Conservation (phyloP, 2,888 invertebrate species). For the Leptopilina drosophilae region DNA sequence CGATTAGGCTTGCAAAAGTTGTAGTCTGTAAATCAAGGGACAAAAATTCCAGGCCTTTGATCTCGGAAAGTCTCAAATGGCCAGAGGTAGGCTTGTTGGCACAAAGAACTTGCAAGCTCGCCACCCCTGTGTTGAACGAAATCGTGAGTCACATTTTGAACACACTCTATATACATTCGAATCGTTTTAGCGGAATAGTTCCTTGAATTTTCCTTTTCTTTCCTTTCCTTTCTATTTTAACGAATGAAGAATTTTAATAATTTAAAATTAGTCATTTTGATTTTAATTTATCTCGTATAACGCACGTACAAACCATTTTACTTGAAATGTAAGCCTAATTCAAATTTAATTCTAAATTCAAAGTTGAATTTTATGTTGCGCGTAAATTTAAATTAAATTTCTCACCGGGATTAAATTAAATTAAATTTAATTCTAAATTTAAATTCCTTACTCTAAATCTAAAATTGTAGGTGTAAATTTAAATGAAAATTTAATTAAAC, state of each 20-base stretch:
- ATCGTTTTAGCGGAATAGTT: neutral
- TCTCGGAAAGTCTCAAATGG: conserved; percentile 62
- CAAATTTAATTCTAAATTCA: conserved; percentile 5
- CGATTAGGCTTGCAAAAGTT: conserved; percentile 32
- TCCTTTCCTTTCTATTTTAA: no score
- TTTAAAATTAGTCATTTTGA: neutral
- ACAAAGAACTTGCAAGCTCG: conserved; percentile 60
- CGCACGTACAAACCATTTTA: neutral
- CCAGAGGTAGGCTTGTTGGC: conserved; percentile 57
- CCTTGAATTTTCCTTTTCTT: conserved; percentile 7
- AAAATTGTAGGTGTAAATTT: neutral
- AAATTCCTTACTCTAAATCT: conserved; percentile 10
- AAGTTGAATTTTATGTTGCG: neutral
- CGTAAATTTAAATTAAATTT: conserved; percentile 14
- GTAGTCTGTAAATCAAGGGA: conserved; percentile 14
- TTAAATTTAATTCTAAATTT: conserved; percentile 9
- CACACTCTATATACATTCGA: neutral
- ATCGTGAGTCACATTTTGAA: conserved; percentile 56
- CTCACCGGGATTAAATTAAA: neutral
- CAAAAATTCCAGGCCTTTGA: conserved; percentile 61
- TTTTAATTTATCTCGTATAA: neutral
- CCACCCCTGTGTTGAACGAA: conserved; percentile 51
- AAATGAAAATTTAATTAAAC: neutral
- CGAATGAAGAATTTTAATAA: neutral
- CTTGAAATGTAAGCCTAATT: neutral